Percentiles rank a stretch among this genome's conserved stretches.
phyloP scores from a whole-genome alignment of 1,140 invertebrate genomes.

The Ceratina australensis region DNA sequence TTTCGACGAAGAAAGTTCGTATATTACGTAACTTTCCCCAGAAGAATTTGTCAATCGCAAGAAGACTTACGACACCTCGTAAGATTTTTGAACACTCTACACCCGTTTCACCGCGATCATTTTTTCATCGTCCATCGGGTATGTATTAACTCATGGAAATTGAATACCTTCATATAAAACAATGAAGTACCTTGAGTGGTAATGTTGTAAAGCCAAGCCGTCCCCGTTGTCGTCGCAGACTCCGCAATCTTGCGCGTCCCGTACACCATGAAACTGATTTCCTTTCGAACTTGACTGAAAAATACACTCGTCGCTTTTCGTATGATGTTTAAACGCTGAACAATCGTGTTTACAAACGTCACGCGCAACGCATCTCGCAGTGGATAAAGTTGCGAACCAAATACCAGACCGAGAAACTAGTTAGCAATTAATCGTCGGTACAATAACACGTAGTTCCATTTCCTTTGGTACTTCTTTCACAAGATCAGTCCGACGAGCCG shows the following conservation, averaged over 20 bases:
- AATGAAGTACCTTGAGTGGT: constrained; percentile 57
- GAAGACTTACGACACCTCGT: not conserved
- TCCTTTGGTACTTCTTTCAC: too few relatives aligned
- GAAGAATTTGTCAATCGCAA: not conserved
- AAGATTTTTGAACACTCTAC: too few relatives aligned
- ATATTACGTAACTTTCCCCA: not conserved
- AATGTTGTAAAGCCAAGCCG: constrained; percentile 60
- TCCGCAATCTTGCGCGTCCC: constrained; percentile 51
- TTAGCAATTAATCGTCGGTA: not conserved
- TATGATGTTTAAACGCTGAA: not conserved
- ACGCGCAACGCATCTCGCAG: constrained; percentile 1
- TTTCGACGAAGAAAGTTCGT: not conserved
- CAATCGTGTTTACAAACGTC: constrained; percentile 6
- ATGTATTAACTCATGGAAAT: too few relatives aligned
- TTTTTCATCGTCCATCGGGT: too few relatives aligned
- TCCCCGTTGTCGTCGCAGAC: constrained; percentile 54
- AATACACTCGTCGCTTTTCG: not conserved
- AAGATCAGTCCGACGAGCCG: too few relatives aligned
- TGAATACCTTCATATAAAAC: not conserved
- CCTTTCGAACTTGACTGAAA: not conserved
- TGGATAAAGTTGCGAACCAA: not conserved
- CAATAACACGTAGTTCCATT: not conserved
- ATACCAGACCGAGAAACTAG: not conserved
- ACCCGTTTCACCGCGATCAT: too few relatives aligned
- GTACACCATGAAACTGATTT: constrained; percentile 60